Evolutionary conservation across 2,113 vertebrate genomes (phyloP), one percentile per base, ranked within the genome.

Genomic region (Pachypanchax playfairii): DNA sequence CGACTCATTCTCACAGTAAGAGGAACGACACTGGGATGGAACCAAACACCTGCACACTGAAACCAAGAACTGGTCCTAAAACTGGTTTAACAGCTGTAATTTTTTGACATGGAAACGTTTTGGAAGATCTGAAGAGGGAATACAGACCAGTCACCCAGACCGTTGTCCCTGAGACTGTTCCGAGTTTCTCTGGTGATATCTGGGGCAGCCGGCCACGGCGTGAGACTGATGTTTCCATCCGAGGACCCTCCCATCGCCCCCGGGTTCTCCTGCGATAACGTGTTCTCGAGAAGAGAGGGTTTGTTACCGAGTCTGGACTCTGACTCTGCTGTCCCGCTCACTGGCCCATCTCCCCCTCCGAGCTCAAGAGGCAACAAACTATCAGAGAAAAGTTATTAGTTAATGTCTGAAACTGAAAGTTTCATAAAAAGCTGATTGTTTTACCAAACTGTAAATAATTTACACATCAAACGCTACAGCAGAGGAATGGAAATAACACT

Each of bases 141-240:
- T 22, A 50, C 84, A 85, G 49, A 93, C 92, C 91, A 89, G 47
- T 92, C 91, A 60, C 66, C 88, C 28, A 91, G 82, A 2, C 89
- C 89, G 0, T 90, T 91, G 77, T 93, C 92, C 50, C 92, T 76
- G 51, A 91, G 86, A 65, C 92, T 96, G 86, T 93, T 96, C 72
- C 96, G 93, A 22, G 97, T 99, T 70, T 99, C 96, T 17, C 97
- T 93, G 57, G 97, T 99, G 70, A 99, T 97, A 79, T 99, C 97
- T 5, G 97, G 97, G 21, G 97, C 97, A 0, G 97, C 94, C 0
- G 97, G 97, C 97, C 97, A 99, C 0, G 85, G 36, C 1, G 95
- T 93, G 80, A 94, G 96, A 81, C 87, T 92, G 20, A 91, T 88
- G 0, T 68, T 70, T 0, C 84, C 86, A 13, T 98, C 96, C 1